Evolutionary conservation across 1,140 invertebrate genomes (phyloP).

Genomic region (Pararge aegeria): DNA sequence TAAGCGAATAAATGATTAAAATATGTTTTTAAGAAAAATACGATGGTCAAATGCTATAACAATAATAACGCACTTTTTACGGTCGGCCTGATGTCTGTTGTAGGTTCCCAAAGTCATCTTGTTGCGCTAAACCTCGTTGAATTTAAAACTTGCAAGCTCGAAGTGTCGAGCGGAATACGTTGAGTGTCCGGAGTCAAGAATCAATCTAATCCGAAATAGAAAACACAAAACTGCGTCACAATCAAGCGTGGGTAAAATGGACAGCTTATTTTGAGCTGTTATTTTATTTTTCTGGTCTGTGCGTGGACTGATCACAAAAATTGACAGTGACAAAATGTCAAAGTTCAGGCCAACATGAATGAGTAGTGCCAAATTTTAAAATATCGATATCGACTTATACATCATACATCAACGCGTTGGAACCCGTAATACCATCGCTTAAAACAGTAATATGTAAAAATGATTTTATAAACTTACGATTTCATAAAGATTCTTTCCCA

Average conservation of each 20-base stretch:
- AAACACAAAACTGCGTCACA: constrained; percentile 23
- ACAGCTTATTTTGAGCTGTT: too few species aligned
- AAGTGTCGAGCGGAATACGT: constrained; percentile 8
- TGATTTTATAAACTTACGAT: too few species aligned
- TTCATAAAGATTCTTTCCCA: too few species aligned
- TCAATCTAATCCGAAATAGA: constrained; percentile 31
- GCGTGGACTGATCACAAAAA: constrained; percentile 43
- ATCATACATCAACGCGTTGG: not conserved
- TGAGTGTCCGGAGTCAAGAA: constrained; percentile 26
- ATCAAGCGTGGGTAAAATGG: constrained; percentile 44
- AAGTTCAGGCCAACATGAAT: not conserved
- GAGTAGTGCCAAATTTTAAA: too few species aligned
- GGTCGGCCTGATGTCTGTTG: constrained; percentile 66
- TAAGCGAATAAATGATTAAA: constrained; percentile 17
- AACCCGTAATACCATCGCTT: too few species aligned
- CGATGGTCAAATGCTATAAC: constrained; percentile 16
- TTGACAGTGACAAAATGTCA: constrained; percentile 17
- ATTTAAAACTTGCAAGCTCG: constrained; percentile 7
- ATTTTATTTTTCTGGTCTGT: too few species aligned
- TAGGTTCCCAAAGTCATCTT: constrained; percentile 71
- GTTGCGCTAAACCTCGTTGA: constrained; percentile 12
- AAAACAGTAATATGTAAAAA: too few species aligned
- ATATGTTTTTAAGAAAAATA: constrained; percentile 15
- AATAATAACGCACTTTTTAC: constrained; percentile 58
- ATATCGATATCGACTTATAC: not conserved